Base-by-base conservation (phyloP, 2,888 invertebrate species). In the Watsonalla cultraria region DNA sequence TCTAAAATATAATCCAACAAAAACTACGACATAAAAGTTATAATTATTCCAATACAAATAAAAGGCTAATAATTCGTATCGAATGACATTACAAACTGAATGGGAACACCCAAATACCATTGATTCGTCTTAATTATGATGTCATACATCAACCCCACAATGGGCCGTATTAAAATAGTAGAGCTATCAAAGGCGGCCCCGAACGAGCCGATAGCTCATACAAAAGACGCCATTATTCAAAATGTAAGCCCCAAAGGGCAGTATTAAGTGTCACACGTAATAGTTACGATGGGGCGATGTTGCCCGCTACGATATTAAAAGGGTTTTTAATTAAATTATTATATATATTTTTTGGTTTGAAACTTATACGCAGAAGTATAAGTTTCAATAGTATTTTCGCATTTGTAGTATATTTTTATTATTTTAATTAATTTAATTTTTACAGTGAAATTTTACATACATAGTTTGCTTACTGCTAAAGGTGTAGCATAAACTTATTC, bases 191-290 rank as follows among this genome's bases (percentile, higher is more conserved):
- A 64, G 65, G 63, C 62, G 59, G 48, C 63, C 60, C 65, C 7
- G 42, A 53, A 42, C 52, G 68, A 51, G 59, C 70, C 57, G 35
- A 54, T 86, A 84, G 81, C 72, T 84, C 82, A 81, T 69, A 77
- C 66, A 72, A 79, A 81, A 75, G 77, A 76, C 69, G 66, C 61
- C 72, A 80, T 81, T 81, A 84, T 84, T 81, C 78, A 81, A 77
- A 76, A 76, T 66, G 69, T 69, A 70, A 60, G 65, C 70, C 76
- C 68, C 55, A 47, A 60, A 69, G 85, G 88, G 88, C 88, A 88
- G 88, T 88, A 88, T 88, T 88, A 86, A 65, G 82, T 86, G 86
- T 83, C 89, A 80, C 76, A 77, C 73, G 68, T 80, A 77, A 82
- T 83, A 81, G 83, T 80, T 84, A 80, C 78, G 80, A 79, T 69